phyloP scores from a whole-genome alignment of 2,888 invertebrate genomes.

The Tinea trinotella region DNA sequence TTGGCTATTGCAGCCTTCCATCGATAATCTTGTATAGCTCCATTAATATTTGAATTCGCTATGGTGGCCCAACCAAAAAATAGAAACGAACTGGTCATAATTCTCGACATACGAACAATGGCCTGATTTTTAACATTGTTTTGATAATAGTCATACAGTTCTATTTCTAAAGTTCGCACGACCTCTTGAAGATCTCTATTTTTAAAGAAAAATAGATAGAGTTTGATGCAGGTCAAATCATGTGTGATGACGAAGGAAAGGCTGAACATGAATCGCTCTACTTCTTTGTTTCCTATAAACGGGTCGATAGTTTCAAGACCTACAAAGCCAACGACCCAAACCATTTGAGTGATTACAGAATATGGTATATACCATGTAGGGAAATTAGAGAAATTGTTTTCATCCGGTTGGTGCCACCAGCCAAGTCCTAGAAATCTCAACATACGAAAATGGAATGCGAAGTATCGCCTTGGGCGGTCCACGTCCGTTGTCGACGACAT shows the following conservation, averaged over 20 bases:
- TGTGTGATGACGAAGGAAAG: constrained; percentile 63
- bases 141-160: constrained; percentile 48
- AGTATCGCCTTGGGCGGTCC: constrained; percentile 43
- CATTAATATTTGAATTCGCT: constrained; percentile 50
- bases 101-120: constrained; percentile 43
- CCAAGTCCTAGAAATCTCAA: constrained; percentile 54
- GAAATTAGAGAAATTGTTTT: constrained; percentile 47
- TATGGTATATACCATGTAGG: constrained; percentile 53
- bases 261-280: constrained; percentile 62
- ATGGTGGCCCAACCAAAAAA: constrained; percentile 64
- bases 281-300: constrained; percentile 56
- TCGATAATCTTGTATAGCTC: constrained; percentile 47
- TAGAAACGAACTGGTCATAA: constrained; percentile 47
- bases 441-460: constrained; percentile 46
- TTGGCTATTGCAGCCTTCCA: constrained; percentile 45
- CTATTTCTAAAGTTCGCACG: constrained; percentile 48
- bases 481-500: background rate
- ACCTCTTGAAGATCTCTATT: constrained; percentile 52
- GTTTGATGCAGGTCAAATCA: constrained; percentile 54
- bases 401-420: constrained; percentile 65
- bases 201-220: constrained; percentile 57
- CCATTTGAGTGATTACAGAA: constrained; percentile 45
- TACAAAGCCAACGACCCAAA: constrained; percentile 60
- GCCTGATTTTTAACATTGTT: constrained; percentile 39
- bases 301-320: constrained; percentile 63